Evolutionary conservation across 2,888 invertebrate species (phyloP).

Genomic region (Patella pellucida): DNA sequence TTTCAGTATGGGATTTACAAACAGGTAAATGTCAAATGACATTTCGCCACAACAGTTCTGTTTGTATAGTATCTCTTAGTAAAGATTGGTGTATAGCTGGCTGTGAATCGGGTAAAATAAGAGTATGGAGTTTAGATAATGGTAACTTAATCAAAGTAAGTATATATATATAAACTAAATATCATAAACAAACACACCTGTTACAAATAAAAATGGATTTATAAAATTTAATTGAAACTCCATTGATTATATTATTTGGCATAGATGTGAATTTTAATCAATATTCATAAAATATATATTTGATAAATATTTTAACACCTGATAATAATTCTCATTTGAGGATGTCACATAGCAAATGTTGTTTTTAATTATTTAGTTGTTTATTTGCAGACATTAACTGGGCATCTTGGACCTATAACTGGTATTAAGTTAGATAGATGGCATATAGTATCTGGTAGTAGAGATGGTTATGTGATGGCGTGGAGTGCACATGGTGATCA

Average conservation of each 20-base stretch:
- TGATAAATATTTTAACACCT: too few relatives aligned
- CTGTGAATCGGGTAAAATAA: constrained; percentile 67
- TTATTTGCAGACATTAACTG: constrained; percentile 57
- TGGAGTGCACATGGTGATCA: constrained; percentile 69
- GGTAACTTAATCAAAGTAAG: constrained; percentile 68
- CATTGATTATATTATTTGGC: too few relatives aligned
- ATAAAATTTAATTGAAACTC: too few relatives aligned
- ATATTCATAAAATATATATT: too few relatives aligned
- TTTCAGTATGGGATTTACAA: constrained; percentile 68
- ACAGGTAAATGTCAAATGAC: constrained; percentile 66
- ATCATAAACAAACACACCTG: too few relatives aligned
- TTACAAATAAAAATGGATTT: too few relatives aligned
- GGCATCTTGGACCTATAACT: constrained; percentile 66
- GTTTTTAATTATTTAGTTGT: neutral
- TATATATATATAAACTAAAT: too few relatives aligned
- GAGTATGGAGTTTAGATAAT: constrained; percentile 67
- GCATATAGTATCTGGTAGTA: constrained; percentile 69
- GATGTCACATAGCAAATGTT: neutral
- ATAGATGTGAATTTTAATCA: too few relatives aligned
- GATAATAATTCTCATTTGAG: too few relatives aligned
- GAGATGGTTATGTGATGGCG: constrained; percentile 68
- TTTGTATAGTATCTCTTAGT: constrained; percentile 63
- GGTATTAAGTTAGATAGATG: constrained; percentile 69
- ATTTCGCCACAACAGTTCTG: constrained; percentile 65
- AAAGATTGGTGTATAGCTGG: constrained; percentile 65